Evolutionary conservation across 2,113 vertebrate genomes (phyloP).

Genomic region (Kryptolebias marmoratus): DNA sequence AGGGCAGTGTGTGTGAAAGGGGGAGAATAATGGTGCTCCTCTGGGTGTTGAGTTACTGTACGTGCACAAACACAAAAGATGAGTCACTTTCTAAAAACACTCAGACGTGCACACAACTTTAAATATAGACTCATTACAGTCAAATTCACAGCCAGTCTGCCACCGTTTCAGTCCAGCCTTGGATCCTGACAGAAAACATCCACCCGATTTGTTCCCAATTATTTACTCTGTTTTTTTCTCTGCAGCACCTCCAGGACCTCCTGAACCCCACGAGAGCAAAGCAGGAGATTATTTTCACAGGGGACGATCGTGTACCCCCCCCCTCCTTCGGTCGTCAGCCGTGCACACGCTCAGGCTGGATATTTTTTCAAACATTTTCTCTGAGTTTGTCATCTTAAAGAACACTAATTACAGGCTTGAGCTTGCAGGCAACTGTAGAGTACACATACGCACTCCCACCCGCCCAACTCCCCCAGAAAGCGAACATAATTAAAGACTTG

Average conservation of each 20-base stretch:
- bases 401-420: slow-evolving; percentile 76
- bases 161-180: slow-evolving; percentile 4
- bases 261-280: slow-evolving; percentile 14
- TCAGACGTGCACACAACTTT: slow-evolving; percentile 9
- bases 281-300: slow-evolving; percentile 15
- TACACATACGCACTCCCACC: slow-evolving; percentile 62
- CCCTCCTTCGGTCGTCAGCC: not conserved
- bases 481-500: slow-evolving; percentile 75
- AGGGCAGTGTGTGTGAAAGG: slow-evolving; percentile 1
- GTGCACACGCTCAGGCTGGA: slow-evolving; percentile 37
- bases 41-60: slow-evolving; percentile 52
- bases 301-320: not conserved
- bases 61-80: slow-evolving; percentile 57
- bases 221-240: slow-evolving; percentile 4
- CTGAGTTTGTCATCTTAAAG: slow-evolving; percentile 73
- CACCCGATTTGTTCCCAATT: slow-evolving; percentile 19
- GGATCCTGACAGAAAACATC: slow-evolving; percentile 11
- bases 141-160: slow-evolving; percentile 26
- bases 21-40: slow-evolving; percentile 33
- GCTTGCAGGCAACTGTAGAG: slow-evolving; percentile 58
- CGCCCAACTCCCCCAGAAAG: slow-evolving; percentile 61
- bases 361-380: slow-evolving; percentile 58
- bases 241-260: slow-evolving; percentile 42
- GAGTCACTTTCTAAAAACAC: slow-evolving; percentile 61
- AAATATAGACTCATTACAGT: slow-evolving; percentile 57